Evolutionary conservation across 1,140 invertebrate genomes (phyloP), one percentile per base, ranked within the genome.

Genomic region (Drosophila saltans): DNA sequence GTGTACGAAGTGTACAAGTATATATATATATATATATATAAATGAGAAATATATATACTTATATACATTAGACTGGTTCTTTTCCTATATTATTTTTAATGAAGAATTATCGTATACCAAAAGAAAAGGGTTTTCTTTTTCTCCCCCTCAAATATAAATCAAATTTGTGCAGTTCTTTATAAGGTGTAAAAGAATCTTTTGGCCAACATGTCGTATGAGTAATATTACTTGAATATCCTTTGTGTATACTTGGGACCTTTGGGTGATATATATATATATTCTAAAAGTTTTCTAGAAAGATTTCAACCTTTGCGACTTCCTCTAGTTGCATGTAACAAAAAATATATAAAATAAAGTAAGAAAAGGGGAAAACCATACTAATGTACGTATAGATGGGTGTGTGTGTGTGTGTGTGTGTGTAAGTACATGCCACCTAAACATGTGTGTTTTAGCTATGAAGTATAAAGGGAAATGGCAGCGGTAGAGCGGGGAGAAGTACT

Each of bases 1-100:
- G 33, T 36, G 33, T 36, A 36, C 33, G 6, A 7, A 36, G 10
- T 1, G 7, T 10, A 81, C 52, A 64, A 62, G 36, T 39, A 43
- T 55, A 66, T 72, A 62, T 39, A 70, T 52, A 60, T 43, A 16
- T 40, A 63, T 60, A 55, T 65, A 48, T 48, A n/a, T 59, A 58
- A 33, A 36, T 60, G 26, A 39, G 43, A 72, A 8, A 52, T 26
- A 52, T 36, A 36, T 36, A 36, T 36, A 24, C 26, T 10, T 45
- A 11, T 21, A 7, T 52, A 52, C 10, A 52, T 52, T 52, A 52
- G 45, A 52, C 45, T 52, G 45, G 45, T 52, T 52, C 21, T 52
- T 48, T 24, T 48, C 16, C 21, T 7, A 24, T 48, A 21, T 16
- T 16, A 16, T 16, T 16, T 16, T 16, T 16, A 16, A 16, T 16